Percentiles rank a stretch among this genome's conserved stretches.
These are phyloP conservation scores for Lampropteryx suffumata DNA, from an alignment of 2,888 invertebrate species.

Conservation along the genomic window DNA sequence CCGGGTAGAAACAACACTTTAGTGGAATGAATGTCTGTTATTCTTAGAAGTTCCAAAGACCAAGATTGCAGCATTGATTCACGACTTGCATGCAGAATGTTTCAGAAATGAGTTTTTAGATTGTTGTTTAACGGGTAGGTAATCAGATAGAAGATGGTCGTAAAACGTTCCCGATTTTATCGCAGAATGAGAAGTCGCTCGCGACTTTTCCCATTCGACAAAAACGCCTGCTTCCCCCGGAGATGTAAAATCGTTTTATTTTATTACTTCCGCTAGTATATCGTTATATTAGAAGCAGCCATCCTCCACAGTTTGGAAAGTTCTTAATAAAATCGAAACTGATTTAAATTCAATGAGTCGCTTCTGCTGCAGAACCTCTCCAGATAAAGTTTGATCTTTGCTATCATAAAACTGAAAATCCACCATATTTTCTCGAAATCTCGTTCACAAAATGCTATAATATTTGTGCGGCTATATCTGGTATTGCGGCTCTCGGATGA, in stretches of 20 bases:
- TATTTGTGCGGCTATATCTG: constrained; percentile 14
- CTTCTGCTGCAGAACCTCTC: constrained; percentile 21
- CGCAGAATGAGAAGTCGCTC: constrained; percentile 79
- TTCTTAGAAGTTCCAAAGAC: neutral
- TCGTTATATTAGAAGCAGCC: constrained; percentile 70
- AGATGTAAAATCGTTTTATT: constrained; percentile 83
- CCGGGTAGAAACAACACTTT: too few relatives aligned
- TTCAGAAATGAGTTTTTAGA: constrained; percentile 60
- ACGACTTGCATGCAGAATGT: constrained; percentile 44
- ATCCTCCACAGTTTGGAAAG: constrained; percentile 57
- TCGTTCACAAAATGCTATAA: constrained; percentile 5
- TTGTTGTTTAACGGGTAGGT: constrained; percentile 78
- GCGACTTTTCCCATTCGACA: constrained; percentile 80
- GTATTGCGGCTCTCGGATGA: constrained; percentile 20
- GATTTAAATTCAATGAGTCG: constrained; percentile 41
- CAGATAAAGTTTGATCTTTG: constrained; percentile 23
- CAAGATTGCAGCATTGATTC: constrained; percentile 28
- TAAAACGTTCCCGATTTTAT: constrained; percentile 82
- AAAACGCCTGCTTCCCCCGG: constrained; percentile 78
- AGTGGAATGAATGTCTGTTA: too few relatives aligned
- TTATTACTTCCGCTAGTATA: constrained; percentile 81
- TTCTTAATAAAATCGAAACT: constrained; percentile 58
- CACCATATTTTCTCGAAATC: constrained; percentile 9
- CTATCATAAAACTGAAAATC: constrained; percentile 16
- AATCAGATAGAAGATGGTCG: constrained; percentile 81